These are phyloP conservation scores for Abscondita cerata DNA, from an alignment of 2,888 invertebrate genomes.

Conservation along the genomic window DNA sequence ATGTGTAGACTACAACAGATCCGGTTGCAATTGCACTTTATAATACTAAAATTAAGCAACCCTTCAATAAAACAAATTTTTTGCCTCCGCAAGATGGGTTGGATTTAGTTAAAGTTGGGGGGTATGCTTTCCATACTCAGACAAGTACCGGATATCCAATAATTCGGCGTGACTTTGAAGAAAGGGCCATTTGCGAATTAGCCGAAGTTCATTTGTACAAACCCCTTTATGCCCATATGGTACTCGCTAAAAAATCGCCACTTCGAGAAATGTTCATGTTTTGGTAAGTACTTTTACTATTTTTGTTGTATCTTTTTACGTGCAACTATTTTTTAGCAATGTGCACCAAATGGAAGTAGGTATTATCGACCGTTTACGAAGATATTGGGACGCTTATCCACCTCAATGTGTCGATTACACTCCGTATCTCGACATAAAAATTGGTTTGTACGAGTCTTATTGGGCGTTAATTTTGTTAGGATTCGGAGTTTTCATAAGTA, in stretches of 20 bases:
- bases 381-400: constrained; percentile 65
- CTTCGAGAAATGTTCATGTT: constrained; percentile 67
- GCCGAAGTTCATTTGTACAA: constrained; percentile 48
- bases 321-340: constrained; percentile 59
- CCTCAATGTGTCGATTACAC: constrained; percentile 64
- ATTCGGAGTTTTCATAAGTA: constrained; percentile 59
- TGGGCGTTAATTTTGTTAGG: constrained; percentile 63
- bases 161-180: constrained; percentile 48
- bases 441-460: constrained; percentile 66
- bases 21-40: constrained; percentile 65
- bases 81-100: constrained; percentile 46
- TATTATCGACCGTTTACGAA: constrained; percentile 63
- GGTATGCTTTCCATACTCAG: constrained; percentile 55
- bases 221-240: constrained; percentile 49
- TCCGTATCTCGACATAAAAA: constrained; percentile 60
- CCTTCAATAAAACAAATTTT: constrained; percentile 43
- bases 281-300: constrained; percentile 59
- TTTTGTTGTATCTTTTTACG: neutral
- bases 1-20: constrained; percentile 66
- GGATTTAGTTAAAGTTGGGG: constrained; percentile 46
- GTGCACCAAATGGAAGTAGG: constrained; percentile 67
- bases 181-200: constrained; percentile 51
- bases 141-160: constrained; percentile 52
- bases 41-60: constrained; percentile 62
- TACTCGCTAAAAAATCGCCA: constrained; percentile 67